These are phyloP conservation scores for Amaurobius ferox DNA, from an alignment of 2,888 invertebrate species.

Conservation along the genomic window DNA sequence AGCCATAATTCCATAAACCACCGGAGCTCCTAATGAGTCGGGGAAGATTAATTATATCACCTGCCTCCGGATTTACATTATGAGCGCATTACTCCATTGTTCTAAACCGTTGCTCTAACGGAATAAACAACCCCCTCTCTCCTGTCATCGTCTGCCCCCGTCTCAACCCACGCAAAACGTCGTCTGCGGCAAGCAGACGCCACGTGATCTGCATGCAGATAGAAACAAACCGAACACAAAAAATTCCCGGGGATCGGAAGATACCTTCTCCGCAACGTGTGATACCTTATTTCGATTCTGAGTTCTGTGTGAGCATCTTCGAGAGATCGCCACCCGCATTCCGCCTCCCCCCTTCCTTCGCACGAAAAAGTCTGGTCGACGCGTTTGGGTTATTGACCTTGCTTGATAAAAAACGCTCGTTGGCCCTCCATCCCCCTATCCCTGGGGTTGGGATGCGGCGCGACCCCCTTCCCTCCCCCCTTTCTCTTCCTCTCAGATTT, in stretches of 20 bases:
- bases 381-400: conserved; percentile 65
- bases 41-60: conserved; percentile 4
- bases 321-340: not conserved
- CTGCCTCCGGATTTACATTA: conserved; percentile 2
- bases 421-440: not conserved
- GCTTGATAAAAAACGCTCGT: conserved; percentile 25
- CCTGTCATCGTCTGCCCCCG: conserved; percentile 5
- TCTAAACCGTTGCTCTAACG: not conserved
- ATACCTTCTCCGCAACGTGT: not conserved
- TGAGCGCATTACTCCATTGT: not conserved
- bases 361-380: not conserved
- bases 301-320: not conserved
- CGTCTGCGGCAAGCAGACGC: conserved; percentile 64
- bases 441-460: not conserved
- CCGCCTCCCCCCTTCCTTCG: not conserved
- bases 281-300: not conserved
- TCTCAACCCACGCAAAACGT: conserved; percentile 11
- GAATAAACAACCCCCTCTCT: not conserved
- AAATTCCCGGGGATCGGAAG: not conserved
- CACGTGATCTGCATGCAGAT: conserved; percentile 38
- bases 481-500: not conserved
- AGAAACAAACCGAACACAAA: conserved; percentile 27
- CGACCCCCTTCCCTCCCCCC: conserved; percentile 6
- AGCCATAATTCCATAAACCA: not conserved
- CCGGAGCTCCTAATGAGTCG: not conserved